Percentiles rank a stretch among this genome's conserved stretches.
Conservation (phyloP, 2,888 invertebrate species). For the Alsophila aescularia region DNA sequence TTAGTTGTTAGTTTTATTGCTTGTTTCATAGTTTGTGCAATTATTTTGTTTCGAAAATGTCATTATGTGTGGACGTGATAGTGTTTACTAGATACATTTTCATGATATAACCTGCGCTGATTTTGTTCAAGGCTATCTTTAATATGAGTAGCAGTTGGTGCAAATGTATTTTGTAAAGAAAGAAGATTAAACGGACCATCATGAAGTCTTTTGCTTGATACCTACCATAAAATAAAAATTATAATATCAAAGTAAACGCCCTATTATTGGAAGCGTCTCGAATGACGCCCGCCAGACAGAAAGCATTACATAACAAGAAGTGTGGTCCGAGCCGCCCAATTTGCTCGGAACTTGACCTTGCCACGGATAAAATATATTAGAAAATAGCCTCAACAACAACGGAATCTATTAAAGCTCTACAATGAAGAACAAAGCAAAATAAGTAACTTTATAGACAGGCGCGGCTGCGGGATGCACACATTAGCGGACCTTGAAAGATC, state of each 20-base stretch:
- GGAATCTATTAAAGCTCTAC: neutral
- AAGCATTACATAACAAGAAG: slow-evolving; percentile 58
- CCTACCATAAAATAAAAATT: neutral
- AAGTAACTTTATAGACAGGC: slow-evolving; percentile 4
- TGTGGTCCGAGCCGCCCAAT: slow-evolving; percentile 53
- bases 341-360: slow-evolving; percentile 70
- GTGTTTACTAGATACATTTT: neutral
- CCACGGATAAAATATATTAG: slow-evolving; percentile 33
- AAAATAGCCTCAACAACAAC: neutral
- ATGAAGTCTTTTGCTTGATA: too few relatives aligned
- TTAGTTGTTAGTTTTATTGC: neutral
- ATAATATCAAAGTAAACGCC: slow-evolving; percentile 9
- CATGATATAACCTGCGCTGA: neutral
- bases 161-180: neutral
- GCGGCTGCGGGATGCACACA: slow-evolving; percentile 14
- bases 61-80: slow-evolving; percentile 1
- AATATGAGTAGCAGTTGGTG: neutral
- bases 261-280: slow-evolving; percentile 17
- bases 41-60: neutral
- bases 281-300: slow-evolving; percentile 19
- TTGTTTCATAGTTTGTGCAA: slow-evolving; percentile 3
- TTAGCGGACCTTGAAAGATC: slow-evolving; percentile 25
- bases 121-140: neutral
- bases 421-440: slow-evolving; percentile 7
- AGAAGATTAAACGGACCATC: too few relatives aligned